phyloP scores from a whole-genome alignment of 2,797 vertebrate genomes.

The Peromyscus melanophrys region DNA sequence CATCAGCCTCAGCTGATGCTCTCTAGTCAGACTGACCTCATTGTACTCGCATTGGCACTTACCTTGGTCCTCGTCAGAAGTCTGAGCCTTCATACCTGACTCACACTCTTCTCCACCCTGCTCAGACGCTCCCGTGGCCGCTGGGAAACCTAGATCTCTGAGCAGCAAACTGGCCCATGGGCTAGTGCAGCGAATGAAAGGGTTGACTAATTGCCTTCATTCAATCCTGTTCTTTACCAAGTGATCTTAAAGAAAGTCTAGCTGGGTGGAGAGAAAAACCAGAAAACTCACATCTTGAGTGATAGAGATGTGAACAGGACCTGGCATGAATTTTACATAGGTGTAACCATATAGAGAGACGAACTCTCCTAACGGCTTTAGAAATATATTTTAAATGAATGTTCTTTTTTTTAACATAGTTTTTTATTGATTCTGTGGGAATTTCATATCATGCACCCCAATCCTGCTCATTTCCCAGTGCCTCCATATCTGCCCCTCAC shows the following conservation, averaged over 20 bases:
- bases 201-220: background rate
- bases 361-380: background rate
- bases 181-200: background rate
- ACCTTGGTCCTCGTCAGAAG: background rate
- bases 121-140: background rate
- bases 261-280: background rate
- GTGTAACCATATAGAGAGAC: background rate
- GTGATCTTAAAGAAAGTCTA: conserved; percentile 1
- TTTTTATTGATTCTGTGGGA: background rate
- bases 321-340: conserved; percentile 19
- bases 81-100: conserved; percentile 49
- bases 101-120: background rate
- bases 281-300: conserved; percentile 24
- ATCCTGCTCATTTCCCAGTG: background rate
- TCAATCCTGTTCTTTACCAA: background rate
- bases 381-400: conserved; percentile 36
- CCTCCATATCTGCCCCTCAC: background rate
- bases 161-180: background rate
- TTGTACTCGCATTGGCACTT: conserved; percentile 48
- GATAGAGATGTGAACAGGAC: background rate
- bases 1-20: background rate
- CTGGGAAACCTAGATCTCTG: background rate
- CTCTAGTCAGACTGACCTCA: background rate
- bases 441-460: background rate
- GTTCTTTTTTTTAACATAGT: no score